phyloP scores from a whole-genome alignment of 2,113 vertebrate species.

The Romanogobio albipinnatus region DNA sequence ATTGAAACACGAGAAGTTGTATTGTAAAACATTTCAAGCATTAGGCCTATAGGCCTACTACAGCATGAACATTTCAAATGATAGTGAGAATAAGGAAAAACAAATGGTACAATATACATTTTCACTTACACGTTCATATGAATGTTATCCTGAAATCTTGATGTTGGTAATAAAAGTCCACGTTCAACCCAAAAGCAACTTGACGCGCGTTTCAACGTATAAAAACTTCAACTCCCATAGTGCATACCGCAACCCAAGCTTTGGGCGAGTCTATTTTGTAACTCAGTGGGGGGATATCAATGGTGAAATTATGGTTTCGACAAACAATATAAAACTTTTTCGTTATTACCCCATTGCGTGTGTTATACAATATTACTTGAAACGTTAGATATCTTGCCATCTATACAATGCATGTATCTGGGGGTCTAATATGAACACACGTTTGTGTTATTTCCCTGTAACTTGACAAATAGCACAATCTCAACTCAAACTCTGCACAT shows the following conservation, averaged over 20 bases:
- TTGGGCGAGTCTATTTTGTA: conserved; percentile 39
- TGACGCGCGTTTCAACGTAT: neutral
- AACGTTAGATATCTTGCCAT: neutral
- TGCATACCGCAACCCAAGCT: conserved; percentile 51
- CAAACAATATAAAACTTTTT: neutral
- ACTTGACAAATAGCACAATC: conserved; percentile 26
- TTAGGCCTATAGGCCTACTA: no score
- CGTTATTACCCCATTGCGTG: neutral
- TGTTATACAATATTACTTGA: neutral
- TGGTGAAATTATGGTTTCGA: neutral
- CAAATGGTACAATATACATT: neutral
- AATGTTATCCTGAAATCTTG: neutral
- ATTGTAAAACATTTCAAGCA: no score
- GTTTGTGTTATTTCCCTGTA: neutral
- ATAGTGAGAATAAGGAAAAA: neutral
- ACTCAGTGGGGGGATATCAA: conserved; percentile 1
- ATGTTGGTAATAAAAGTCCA: neutral
- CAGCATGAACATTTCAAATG: neutral
- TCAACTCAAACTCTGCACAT: conserved; percentile 75
- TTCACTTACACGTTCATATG: neutral
- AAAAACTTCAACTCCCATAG: conserved; percentile 50
- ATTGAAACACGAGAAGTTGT: neutral
- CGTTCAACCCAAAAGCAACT: neutral
- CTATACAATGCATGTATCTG: neutral
- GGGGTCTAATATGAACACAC: neutral